Evolutionary conservation across 2,888 invertebrate species (phyloP).

Genomic region (Polylopha cassiicola): DNA sequence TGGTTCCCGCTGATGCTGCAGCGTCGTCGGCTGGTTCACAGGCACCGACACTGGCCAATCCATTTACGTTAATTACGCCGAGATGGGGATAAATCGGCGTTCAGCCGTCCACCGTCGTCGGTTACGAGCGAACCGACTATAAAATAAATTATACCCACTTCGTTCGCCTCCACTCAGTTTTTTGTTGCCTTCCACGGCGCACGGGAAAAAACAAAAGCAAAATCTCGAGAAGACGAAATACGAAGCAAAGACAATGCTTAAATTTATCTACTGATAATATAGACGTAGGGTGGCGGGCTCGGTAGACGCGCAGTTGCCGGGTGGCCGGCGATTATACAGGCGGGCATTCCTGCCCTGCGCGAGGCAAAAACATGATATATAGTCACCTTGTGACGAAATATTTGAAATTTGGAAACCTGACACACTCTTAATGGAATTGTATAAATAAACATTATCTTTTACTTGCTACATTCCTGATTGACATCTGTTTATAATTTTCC

Average conservation of each 20-base stretch:
- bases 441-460: slow-evolving; percentile 59
- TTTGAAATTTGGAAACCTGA: slow-evolving; percentile 67
- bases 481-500: too few relatives aligned
- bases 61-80: slow-evolving; percentile 76
- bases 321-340: slow-evolving; percentile 74
- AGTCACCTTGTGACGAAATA: slow-evolving; percentile 72
- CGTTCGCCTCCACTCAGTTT: slow-evolving; percentile 75
- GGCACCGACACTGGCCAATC: slow-evolving; percentile 67
- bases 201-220: slow-evolving; percentile 66
- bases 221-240: slow-evolving; percentile 75
- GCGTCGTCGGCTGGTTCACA: slow-evolving; percentile 51
- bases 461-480: too few relatives aligned
- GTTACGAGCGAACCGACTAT: slow-evolving; percentile 76
- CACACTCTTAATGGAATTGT: slow-evolving; percentile 65
- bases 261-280: slow-evolving; percentile 78
- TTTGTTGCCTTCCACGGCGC: slow-evolving; percentile 67
- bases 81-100: slow-evolving; percentile 76
- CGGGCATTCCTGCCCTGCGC: slow-evolving; percentile 59
- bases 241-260: slow-evolving; percentile 77
- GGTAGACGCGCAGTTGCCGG: slow-evolving; percentile 62
- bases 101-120: slow-evolving; percentile 74
- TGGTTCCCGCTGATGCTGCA: slow-evolving; percentile 37
- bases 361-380: slow-evolving; percentile 75
- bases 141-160: slow-evolving; percentile 78
- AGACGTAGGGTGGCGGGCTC: slow-evolving; percentile 72